These are phyloP conservation scores for Proisotoma minuta DNA, from an alignment of 2,888 invertebrate species.

Conservation along the genomic window DNA sequence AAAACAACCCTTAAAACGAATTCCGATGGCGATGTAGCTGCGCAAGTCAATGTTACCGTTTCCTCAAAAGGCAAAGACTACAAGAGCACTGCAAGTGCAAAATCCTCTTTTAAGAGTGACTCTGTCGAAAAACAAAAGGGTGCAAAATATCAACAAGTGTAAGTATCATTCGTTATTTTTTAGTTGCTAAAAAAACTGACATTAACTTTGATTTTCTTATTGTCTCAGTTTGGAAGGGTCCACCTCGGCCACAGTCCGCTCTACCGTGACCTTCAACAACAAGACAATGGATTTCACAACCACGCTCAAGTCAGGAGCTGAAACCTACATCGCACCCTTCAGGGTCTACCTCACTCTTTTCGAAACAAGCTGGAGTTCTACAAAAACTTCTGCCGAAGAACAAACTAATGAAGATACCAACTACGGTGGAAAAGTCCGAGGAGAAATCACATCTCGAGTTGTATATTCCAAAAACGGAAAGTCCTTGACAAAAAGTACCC, in stretches of 20 bases:
- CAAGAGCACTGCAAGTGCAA: background rate
- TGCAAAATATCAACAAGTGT: background rate
- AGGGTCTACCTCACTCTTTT: conserved; percentile 5
- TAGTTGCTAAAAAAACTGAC: background rate
- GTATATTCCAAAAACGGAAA: conserved; percentile 4
- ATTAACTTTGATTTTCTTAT: background rate
- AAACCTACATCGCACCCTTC: conserved; percentile 2
- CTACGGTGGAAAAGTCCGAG: background rate
- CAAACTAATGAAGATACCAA: background rate
- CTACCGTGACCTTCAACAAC: background rate
- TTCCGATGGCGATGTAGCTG: background rate
- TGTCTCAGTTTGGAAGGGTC: background rate
- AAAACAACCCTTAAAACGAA: background rate
- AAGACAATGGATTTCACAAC: background rate
- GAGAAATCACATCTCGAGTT: conserved; percentile 7
- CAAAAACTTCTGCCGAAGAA: background rate
- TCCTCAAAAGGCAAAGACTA: conserved; percentile 1
- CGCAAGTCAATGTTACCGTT: background rate
- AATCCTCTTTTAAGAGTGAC: background rate
- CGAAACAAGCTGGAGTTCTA: background rate
- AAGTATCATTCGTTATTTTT: background rate
- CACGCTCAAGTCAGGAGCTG: background rate
- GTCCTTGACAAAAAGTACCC: background rate
- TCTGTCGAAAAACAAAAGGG: background rate
- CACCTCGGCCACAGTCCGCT: background rate